phyloP scores from a whole-genome alignment of 2,797 vertebrate genomes.

The Pseudochaenichthys georgianus region DNA sequence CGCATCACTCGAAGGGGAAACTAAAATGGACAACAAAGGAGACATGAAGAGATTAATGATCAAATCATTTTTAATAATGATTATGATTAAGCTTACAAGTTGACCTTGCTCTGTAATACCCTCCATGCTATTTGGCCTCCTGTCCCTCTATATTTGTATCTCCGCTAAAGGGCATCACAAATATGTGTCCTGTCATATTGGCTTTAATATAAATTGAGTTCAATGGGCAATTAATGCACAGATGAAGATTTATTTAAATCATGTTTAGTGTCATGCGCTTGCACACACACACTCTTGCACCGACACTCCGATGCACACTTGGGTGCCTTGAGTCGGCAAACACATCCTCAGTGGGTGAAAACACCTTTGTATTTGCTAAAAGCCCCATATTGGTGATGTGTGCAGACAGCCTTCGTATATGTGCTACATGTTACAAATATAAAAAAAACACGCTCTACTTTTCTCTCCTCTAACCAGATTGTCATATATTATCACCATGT shows the following conservation, averaged over 20 bases:
- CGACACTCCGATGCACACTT: neutral
- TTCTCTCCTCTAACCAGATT: constrained; percentile 14
- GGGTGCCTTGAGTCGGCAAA: constrained; percentile 12
- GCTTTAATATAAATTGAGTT: constrained; percentile 17
- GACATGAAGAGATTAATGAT: constrained; percentile 63
- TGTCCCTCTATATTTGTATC: constrained; percentile 57
- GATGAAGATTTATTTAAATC: neutral
- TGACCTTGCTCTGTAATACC: constrained; percentile 54
- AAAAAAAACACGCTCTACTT: neutral
- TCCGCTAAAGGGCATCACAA: constrained; percentile 52
- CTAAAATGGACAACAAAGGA: constrained; percentile 49
- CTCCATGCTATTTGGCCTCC: constrained; percentile 27
- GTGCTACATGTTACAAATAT: neutral
- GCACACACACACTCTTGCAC: neutral
- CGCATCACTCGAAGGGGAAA: constrained; percentile 54
- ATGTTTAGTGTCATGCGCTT: neutral
- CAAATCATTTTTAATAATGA: constrained; percentile 57
- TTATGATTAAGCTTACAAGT: constrained; percentile 50
- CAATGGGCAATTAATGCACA: neutral
- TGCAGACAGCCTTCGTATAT: constrained; percentile 1
- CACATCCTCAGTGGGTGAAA: constrained; percentile 50
- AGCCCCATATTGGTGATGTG: constrained; percentile 39
- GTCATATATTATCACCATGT: constrained; percentile 24
- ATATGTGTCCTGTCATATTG: constrained; percentile 53
- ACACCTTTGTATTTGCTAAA: constrained; percentile 41